Conservation (phyloP, 2,797 vertebrate species). For the Pangasius krempfi region DNA sequence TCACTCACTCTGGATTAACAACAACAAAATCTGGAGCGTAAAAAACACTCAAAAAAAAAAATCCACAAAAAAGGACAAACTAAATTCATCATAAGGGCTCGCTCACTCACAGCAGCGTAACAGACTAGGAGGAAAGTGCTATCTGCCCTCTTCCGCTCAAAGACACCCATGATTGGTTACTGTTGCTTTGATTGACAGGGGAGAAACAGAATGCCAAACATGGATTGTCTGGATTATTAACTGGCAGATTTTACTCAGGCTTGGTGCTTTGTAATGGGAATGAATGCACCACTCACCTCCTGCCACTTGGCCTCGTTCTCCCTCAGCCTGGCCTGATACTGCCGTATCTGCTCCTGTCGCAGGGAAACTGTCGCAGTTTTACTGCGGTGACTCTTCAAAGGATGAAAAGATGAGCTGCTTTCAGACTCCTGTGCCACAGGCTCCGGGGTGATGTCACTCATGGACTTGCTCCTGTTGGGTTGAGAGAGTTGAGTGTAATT, state of each 20-base stretch:
- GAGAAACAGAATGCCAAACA: no score
- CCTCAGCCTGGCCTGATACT: constrained; percentile 72
- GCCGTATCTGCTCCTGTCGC: constrained; percentile 77
- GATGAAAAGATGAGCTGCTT: constrained; percentile 21
- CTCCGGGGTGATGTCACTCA: constrained; percentile 77
- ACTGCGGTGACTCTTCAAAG: constrained; percentile 54
- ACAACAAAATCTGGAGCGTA: no score
- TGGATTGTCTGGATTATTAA: not conserved
- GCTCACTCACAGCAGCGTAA: not conserved
- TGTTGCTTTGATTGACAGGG: no score
- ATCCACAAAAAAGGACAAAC: no score
- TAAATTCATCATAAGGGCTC: no score
- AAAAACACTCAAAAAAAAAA: not conserved
- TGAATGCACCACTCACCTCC: constrained; percentile 74
- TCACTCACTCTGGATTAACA: no score
- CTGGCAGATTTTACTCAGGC: not conserved
- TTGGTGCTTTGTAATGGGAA: not conserved
- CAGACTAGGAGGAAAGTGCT: no score
- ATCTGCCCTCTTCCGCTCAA: no score
- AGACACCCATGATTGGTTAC: no score
- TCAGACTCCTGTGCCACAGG: constrained; percentile 34
- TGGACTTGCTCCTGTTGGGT: constrained; percentile 87
- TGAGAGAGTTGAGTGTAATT: not conserved
- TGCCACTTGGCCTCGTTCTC: constrained; percentile 93
- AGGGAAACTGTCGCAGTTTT: constrained; percentile 67